Base-by-base conservation (phyloP, 2,113 vertebrate genomes). In the Amphiprion ocellaris region DNA sequence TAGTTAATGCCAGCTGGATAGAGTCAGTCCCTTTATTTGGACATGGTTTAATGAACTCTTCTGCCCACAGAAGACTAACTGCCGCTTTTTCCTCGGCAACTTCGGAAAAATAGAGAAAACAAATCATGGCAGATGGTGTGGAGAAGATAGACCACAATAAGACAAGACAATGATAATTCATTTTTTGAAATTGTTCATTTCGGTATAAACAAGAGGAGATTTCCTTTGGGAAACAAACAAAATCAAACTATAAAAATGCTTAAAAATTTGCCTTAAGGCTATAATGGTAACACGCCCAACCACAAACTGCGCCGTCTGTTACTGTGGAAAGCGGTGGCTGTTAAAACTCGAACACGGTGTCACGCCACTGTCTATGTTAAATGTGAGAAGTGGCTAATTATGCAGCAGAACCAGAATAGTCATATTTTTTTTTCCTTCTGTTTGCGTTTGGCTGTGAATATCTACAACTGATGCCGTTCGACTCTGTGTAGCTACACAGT, bases 101-200 rank as follows among this genome's bases (percentile, higher is more conserved):
- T 77, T 76, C 63, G 55, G 46, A 60, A 79, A 89, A 81, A 87
- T 52, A 37, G 56, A 84, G 77, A 77, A 69, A 84, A 92, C 78
- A 76, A 75, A 89, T 90, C 82, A 77, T 21, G 23, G 85, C 92
- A 93, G 88, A 92, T 92, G 91, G 89, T 2, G 63, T 15, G 33
- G 33, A 37, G 19, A 87, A 79, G 76, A 88, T 53, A 71, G 69
- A 82, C 77, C 65, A 60, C 72, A 46, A 52, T 76, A 59, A 82
- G 60, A 79, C 63, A 70, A 84, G 60, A 79, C 63, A 70, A 84
- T 75, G 33, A 81, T 77, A 68, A 85, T 89, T 86, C 39, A 73
- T 78, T 87, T 85, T 86, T 15, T 61, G 10, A 30, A 88, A 82
- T 87, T 83, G 81, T 88, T 81, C 46, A 72, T 83, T 87, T 83